These are phyloP conservation scores for Drosophila affinis DNA, from an alignment of 2,888 invertebrate species.

Conservation along the genomic window DNA sequence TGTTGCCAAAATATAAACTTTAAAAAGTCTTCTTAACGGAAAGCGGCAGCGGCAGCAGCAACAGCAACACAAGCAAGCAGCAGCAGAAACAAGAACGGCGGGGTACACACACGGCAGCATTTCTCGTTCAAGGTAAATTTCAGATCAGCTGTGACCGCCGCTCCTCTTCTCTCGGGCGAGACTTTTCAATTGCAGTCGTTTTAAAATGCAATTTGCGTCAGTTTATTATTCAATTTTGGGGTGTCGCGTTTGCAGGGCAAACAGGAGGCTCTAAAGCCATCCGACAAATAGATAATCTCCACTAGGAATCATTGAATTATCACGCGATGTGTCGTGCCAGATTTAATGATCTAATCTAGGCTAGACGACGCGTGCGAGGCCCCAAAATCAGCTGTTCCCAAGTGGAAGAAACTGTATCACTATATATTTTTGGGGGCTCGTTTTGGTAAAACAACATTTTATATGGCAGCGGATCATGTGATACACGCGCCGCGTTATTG, in stretches of 20 bases:
- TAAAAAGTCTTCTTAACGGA: conserved; percentile 47
- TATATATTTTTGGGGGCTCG: conserved; percentile 54
- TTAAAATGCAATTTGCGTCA: conserved; percentile 24
- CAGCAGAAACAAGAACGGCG: conserved; percentile 20
- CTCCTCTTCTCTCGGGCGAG: conserved; percentile 5
- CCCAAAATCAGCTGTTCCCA: conserved; percentile 64
- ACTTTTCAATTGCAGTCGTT: conserved; percentile 23
- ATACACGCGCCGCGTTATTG: conserved; percentile 47
- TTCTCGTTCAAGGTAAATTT: conserved; percentile 67
- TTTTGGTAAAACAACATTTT: conserved; percentile 27
- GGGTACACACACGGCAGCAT: conserved; percentile 33
- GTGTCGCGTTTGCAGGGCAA: conserved; percentile 31
- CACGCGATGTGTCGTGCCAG: conserved; percentile 57
- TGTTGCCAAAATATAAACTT: conserved; percentile 66
- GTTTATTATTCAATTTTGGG: conserved; percentile 51
- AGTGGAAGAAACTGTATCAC: conserved; percentile 12
- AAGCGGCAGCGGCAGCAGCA: conserved; percentile 8
- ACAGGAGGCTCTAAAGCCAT: conserved; percentile 32
- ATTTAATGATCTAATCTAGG: conserved; percentile 9
- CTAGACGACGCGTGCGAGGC: background rate
- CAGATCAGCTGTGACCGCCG: conserved; percentile 37
- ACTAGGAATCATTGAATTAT: conserved; percentile 51
- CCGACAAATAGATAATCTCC: conserved; percentile 26
- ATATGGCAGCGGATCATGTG: conserved; percentile 60
- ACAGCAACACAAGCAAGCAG: background rate